A percentile compares a stretch with the other conserved stretches of the same genome.
phyloP scores from a whole-genome alignment of 2,888 invertebrate species.

The Acrocyrtus sp. region DNA sequence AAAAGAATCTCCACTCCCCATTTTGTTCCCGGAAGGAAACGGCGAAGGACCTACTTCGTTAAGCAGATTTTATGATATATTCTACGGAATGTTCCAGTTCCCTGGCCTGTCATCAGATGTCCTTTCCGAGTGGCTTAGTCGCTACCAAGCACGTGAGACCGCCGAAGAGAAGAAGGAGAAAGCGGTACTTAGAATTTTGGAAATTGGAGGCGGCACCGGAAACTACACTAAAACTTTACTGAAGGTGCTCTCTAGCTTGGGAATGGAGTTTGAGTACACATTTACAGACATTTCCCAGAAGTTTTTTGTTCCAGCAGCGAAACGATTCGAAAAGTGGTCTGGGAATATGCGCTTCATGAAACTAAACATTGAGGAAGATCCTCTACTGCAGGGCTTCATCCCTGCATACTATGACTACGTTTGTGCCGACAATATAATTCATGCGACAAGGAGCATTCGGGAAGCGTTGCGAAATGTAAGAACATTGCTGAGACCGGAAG shows the following conservation, averaged over 20 bases:
- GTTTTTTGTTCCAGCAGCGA: slow-evolving; percentile 15
- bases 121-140: no score
- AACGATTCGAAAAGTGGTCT: not conserved
- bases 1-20: no score
- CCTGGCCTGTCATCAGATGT: no score
- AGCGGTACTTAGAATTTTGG: slow-evolving; percentile 4
- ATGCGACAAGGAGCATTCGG: slow-evolving; percentile 2
- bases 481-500: not conserved
- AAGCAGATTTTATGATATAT: no score
- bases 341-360: not conserved
- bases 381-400: not conserved
- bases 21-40: no score
- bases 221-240: not conserved
- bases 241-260: not conserved
- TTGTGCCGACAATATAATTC: slow-evolving; percentile 1
- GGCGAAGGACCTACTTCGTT: no score
- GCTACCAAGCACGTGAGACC: no score
- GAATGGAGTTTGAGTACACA: slow-evolving; percentile 13
- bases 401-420: slow-evolving; percentile 7
- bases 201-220: slow-evolving; percentile 10
- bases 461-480: not conserved
- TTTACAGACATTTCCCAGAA: slow-evolving; percentile 23
- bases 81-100: no score
- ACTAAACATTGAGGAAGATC: slow-evolving; percentile 25
- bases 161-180: no score